Evolutionary conservation across 2,888 invertebrate genomes (phyloP), one percentile per base, ranked within the genome.

Genomic region (Tenthredo mesomela): DNA sequence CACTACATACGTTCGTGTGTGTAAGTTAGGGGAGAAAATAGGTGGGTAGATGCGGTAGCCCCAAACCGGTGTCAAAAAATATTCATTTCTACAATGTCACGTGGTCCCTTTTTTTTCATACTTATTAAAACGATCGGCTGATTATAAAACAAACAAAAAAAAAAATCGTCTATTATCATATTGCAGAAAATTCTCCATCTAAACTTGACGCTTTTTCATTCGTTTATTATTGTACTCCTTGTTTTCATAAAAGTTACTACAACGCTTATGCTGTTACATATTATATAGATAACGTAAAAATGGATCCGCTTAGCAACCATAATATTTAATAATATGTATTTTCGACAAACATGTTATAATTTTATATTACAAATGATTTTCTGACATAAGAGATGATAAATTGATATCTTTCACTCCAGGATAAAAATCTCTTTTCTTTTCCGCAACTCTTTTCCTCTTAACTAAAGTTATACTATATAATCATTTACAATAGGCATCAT

Each of bases 1-100:
- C n/a, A 40, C 9, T 40, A 21, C 37, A 40, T 37, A n/a, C 40
- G 21, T 50, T 29, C 61, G 21, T 80, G 0, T 25, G 61, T n/a
- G 37, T 80, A 37, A 58, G 5, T n/a, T 61, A 25, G 80, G 80
- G 80, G 40, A 25, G 58, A 40, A 61, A 80, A 61, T 37, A 61
- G 40, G 80, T 50, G 58, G 80, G 61, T 61, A 29, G 50, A 50
- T 77, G 29, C 47, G 29, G 50, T 25, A 29, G 21, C 50, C 50
- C 77, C 4, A 10, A 54, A 50, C 54, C 43, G 77, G 54, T 18
- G 18, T 77, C 29, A 40, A 15, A 54, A 12, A 77, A 54, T 29
- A 40, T 15, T 15, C n/a, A 33, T 29, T 6, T 77, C 43, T 40
- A 43, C 40, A 43, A 71, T 47, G 73, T 73, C 73, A 73, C 73